Conservation (phyloP, 2,797 vertebrate genomes). For the Limosa lapponica region DNA sequence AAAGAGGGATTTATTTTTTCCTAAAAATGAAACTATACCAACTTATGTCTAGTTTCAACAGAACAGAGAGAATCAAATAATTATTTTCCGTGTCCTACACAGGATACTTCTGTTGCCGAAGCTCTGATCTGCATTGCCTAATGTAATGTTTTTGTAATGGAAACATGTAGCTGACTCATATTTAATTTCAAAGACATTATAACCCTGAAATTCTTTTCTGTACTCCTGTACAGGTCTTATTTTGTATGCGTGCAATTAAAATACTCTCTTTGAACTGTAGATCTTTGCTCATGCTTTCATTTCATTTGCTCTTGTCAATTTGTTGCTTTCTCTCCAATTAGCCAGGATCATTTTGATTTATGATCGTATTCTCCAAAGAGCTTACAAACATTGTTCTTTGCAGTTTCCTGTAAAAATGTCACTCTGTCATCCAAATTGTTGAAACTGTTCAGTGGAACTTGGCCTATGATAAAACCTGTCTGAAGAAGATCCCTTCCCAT, state of each 20-base stretch:
- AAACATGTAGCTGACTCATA: not conserved
- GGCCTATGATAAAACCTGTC: not conserved
- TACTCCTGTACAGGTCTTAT: not conserved
- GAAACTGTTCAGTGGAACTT: not conserved
- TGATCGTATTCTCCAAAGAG: not conserved
- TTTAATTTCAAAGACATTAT: constrained; percentile 12
- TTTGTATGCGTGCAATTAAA: constrained; percentile 8
- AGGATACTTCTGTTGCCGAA: not conserved
- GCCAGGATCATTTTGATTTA: constrained; percentile 30
- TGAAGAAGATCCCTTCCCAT: not conserved
- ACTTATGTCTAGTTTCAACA: not conserved
- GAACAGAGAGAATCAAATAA: not conserved
- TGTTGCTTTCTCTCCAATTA: constrained; percentile 43
- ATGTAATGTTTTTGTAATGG: not conserved
- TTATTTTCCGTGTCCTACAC: not conserved
- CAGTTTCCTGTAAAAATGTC: not conserved
- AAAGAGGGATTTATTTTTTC: not conserved
- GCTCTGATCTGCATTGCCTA: not conserved
- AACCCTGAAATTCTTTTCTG: not conserved
- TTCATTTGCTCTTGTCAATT: constrained; percentile 19
- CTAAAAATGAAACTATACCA: not conserved
- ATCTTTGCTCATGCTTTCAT: constrained; percentile 8
- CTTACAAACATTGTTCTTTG: not conserved
- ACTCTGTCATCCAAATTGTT: not conserved
- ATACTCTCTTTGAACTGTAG: constrained; percentile 7